These are phyloP conservation scores for Epizoanthus stellaris DNA, from an alignment of 92 coral and sea anemone species.

Conservation along the genomic window DNA sequence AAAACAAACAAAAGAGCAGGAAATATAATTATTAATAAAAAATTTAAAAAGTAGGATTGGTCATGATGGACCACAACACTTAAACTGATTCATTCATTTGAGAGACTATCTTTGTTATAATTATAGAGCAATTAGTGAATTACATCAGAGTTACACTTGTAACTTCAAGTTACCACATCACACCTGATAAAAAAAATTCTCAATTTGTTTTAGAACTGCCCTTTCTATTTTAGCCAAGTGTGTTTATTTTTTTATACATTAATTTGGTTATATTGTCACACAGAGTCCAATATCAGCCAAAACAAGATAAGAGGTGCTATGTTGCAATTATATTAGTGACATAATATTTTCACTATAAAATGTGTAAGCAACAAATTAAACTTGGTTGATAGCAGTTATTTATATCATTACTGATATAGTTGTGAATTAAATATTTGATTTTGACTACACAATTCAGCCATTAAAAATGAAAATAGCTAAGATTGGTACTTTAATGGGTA, in stretches of 20 bases:
- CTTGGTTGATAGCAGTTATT: background rate
- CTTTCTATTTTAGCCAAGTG: background rate
- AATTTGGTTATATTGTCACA: background rate
- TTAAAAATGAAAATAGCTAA: background rate
- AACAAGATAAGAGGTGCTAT: background rate
- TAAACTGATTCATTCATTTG: background rate
- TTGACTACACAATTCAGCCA: background rate
- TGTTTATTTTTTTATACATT: background rate
- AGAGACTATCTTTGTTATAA: background rate
- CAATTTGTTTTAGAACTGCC: too few relatives aligned
- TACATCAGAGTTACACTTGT: too few relatives aligned
- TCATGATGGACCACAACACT: background rate
- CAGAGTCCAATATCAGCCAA: background rate
- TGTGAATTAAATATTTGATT: background rate
- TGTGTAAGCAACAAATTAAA: slow-evolving; percentile 8
- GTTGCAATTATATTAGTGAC: background rate
- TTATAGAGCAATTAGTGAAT: too few relatives aligned
- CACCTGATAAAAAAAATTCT: background rate
- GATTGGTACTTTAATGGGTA: background rate
- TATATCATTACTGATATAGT: background rate
- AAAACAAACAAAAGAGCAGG: background rate
- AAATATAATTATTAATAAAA: background rate
- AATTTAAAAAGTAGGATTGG: background rate
- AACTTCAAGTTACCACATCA: too few relatives aligned
- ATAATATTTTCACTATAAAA: background rate